phyloP scores from a whole-genome alignment of 2,888 invertebrate species.

The Orthosia cruda region DNA sequence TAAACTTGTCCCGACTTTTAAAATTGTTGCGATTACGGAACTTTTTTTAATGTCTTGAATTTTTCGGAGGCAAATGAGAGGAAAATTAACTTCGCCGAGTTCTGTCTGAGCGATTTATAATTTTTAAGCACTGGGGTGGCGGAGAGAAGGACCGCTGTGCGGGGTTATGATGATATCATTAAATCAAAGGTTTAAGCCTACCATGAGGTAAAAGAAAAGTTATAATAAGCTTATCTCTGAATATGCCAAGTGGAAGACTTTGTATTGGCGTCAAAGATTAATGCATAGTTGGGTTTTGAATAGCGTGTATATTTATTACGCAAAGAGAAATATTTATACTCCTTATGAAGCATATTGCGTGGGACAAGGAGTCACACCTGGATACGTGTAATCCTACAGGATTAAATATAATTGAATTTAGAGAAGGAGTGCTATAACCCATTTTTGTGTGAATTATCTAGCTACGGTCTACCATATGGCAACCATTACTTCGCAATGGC shows the following conservation, averaged over 20 bases:
- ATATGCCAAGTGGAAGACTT: conserved; percentile 17
- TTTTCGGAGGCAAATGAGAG: conserved; percentile 63
- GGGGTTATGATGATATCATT: conserved; percentile 47
- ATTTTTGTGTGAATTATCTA: no score
- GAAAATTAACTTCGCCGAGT: conserved; percentile 63
- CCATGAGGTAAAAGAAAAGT: neutral
- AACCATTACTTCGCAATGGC: no score
- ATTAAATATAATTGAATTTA: no score
- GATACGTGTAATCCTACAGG: no score
- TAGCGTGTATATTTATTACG: no score
- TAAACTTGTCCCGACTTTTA: conserved; percentile 48
- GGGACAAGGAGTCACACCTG: no score
- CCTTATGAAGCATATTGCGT: no score
- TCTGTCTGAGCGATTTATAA: conserved; percentile 63
- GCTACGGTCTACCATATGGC: no score
- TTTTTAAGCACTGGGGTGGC: conserved; percentile 35
- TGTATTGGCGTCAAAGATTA: neutral
- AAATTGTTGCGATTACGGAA: conserved; percentile 60
- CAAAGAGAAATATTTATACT: no score
- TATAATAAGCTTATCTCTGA: conserved; percentile 18
- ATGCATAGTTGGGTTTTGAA: neutral
- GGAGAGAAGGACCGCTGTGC: conserved; percentile 20
- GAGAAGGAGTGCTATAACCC: no score
- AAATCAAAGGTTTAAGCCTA: conserved; percentile 45
- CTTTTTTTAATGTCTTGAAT: conserved; percentile 48